Conservation (phyloP, 2,797 vertebrate genomes). For the Limosa lapponica region DNA sequence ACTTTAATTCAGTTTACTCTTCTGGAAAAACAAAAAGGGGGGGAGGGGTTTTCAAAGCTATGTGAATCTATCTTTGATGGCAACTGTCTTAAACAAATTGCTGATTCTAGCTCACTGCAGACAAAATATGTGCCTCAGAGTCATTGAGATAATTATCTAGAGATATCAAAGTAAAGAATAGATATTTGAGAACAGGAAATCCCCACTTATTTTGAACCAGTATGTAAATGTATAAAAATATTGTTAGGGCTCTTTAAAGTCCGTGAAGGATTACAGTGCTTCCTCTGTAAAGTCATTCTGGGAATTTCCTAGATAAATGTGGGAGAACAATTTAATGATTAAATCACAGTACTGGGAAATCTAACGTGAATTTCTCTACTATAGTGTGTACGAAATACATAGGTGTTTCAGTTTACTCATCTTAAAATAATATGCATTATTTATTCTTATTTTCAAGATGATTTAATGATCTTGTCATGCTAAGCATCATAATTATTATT, state of each 20-base stretch:
- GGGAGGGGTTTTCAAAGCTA: background rate
- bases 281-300: background rate
- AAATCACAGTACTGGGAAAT: background rate
- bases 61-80: background rate
- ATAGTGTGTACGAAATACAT: background rate
- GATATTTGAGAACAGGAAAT: background rate
- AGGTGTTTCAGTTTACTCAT: background rate
- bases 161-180: background rate
- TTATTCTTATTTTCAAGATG: background rate
- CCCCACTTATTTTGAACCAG: background rate
- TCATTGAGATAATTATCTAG: background rate
- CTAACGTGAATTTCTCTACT: background rate
- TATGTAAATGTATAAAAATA: background rate
- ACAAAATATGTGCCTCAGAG: background rate
- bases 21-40: rapidly evolving
- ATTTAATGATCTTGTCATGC: background rate
- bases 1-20: background rate
- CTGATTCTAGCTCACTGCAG: background rate
- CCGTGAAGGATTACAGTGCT: background rate
- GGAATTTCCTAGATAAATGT: background rate
- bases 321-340: background rate
- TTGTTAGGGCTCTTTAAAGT: background rate
- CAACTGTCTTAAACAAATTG: background rate
- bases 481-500: background rate
- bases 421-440: background rate